Conservation (phyloP, 35 echinoderm and acorn worm genomes). For the Holothuria glaberrima region DNA sequence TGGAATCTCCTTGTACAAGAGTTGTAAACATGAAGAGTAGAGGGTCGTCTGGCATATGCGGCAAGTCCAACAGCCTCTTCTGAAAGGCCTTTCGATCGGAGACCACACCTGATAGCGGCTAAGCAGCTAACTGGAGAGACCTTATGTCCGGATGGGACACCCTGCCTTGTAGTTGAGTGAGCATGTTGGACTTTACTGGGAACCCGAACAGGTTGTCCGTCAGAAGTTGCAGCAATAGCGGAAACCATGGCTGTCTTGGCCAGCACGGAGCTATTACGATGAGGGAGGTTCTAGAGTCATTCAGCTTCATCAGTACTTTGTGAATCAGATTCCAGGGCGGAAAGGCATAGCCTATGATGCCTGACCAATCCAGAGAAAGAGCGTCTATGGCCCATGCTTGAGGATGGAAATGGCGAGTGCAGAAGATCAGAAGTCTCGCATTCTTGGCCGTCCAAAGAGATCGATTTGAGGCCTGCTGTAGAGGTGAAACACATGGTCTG, state of each 20-base stretch:
- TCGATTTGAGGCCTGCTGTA: background rate
- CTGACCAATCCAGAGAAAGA: conserved; percentile 9
- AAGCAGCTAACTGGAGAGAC: no score
- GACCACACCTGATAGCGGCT: no score
- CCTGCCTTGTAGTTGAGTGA: no score
- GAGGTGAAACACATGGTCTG: background rate
- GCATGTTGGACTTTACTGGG: no score
- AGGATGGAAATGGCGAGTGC: background rate
- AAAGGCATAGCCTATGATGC: conserved; percentile 6
- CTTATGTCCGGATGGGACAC: no score
- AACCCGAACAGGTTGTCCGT: no score
- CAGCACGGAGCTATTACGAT: conserved; percentile 10
- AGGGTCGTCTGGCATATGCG: no score
- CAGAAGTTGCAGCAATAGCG: background rate
- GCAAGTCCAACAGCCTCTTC: no score
- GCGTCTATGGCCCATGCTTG: background rate
- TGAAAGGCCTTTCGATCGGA: no score
- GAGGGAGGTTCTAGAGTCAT: background rate
- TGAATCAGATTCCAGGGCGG: background rate
- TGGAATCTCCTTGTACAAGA: no score
- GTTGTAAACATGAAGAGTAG: no score
- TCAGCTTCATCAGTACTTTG: background rate
- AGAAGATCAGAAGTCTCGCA: background rate
- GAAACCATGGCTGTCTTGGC: background rate
- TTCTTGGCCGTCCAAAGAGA: background rate